These are phyloP conservation scores for Stenoptilia bipunctidactyla DNA, from an alignment of 2,888 invertebrate species.

Conservation along the genomic window DNA sequence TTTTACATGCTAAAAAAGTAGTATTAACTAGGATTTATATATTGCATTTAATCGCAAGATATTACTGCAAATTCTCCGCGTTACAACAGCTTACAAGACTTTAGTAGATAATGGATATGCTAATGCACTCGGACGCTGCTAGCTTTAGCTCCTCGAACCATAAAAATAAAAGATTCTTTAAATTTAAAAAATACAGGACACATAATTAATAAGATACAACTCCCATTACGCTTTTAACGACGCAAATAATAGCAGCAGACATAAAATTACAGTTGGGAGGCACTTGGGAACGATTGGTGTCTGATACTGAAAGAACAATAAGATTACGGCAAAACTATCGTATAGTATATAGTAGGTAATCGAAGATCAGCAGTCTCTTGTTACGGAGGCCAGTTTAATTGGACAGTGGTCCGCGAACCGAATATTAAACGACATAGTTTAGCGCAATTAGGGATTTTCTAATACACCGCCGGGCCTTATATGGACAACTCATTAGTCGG, in stretches of 20 bases:
- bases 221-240: neutral
- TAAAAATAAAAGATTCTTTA: slow-evolving; percentile 20
- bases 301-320: slow-evolving; percentile 9
- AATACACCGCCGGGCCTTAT: slow-evolving; percentile 40
- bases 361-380: slow-evolving; percentile 14
- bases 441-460: slow-evolving; percentile 56
- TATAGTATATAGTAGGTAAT: no score
- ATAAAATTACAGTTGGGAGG: neutral
- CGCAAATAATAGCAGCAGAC: neutral
- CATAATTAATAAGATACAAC: slow-evolving; percentile 1
- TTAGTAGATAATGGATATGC: slow-evolving; percentile 42
- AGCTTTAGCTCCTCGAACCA: slow-evolving; percentile 24
- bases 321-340: slow-evolving; percentile 17
- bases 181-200: slow-evolving; percentile 2
- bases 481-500: slow-evolving; percentile 53
- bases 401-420: slow-evolving; percentile 37
- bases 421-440: slow-evolving; percentile 51
- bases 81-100: slow-evolving; percentile 32
- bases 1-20: neutral
- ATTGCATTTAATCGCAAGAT: slow-evolving; percentile 31
- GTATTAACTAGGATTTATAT: slow-evolving; percentile 19
- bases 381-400: slow-evolving; percentile 37
- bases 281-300: neutral
- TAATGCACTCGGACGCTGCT: slow-evolving; percentile 35
- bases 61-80: slow-evolving; percentile 36